Evolutionary conservation across 1,140 invertebrate species (phyloP), one percentile per base, ranked within the genome.

Genomic region (Drosophila chauvacae): DNA sequence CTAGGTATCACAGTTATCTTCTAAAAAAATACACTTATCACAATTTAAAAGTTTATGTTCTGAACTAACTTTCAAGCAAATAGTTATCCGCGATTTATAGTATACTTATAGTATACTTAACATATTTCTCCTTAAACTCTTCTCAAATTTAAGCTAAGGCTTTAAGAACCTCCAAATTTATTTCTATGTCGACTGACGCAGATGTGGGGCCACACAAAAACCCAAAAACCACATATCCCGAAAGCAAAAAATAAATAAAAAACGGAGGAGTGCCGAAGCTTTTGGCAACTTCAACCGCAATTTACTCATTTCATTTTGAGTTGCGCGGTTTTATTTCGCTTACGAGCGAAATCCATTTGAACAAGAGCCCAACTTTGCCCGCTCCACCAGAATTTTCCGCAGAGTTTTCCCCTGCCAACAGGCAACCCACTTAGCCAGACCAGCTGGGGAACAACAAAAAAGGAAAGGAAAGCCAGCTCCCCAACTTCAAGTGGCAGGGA

Each of bases 291-390:
- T 85, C 72, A 84, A 90, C 85, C 85, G 85, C 85, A 90, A 90
- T 90, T 90, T 90, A 90, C 85, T 90, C 85, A 90, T 90, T 90
- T 81, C 85, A 81, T 85, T 90, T 90, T 71, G 78, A 77, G 74
- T 86, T 85, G 73, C 80, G 86, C 80, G 85, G 84, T 90, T 90
- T 90, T 90, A 76, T 79, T 80, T 81, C 78, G 81, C 78, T 79
- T 90, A 81, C 78, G 82, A 86, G 73, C 78, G 55, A 86, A 85
- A 85, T 85, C 82, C 81, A 86, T 85, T 81, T 84, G 73, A 77
- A 66, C 65, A 69, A 59, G 65, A 64, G 77, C 72, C 82, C 68
- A 87, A 79, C 81, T 87, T 87, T 86, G 48, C 30, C 48, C 73
- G 66, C 63, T 65, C 75, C 20, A 5, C 35, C 35, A 26, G 35